These are phyloP conservation scores for Pachyrhynchus sulphureomaculatus DNA, from an alignment of 1,140 invertebrate species.

Conservation along the genomic window DNA sequence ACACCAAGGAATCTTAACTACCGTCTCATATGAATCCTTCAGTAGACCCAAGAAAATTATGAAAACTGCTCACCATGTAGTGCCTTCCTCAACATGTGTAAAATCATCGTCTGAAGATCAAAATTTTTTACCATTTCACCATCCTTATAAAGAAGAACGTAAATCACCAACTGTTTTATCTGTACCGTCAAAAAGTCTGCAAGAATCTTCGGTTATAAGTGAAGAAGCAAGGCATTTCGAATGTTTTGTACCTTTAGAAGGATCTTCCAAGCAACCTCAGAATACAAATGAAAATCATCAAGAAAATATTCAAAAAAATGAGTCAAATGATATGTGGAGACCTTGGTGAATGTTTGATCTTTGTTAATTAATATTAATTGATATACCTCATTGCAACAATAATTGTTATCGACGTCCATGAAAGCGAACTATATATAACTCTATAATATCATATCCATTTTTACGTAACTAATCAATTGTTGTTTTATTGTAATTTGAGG, in stretches of 20 bases:
- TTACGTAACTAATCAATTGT: too few species aligned
- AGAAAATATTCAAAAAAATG: conserved; percentile 6
- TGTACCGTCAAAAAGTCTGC: neutral
- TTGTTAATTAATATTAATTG: too few species aligned
- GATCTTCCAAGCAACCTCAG: neutral
- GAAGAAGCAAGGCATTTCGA: neutral
- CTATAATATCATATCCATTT: too few species aligned
- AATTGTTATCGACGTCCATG: too few species aligned
- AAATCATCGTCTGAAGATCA: neutral
- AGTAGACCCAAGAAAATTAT: conserved; percentile 16
- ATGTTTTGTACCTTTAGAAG: neutral
- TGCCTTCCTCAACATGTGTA: conserved; percentile 7
- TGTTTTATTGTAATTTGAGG: too few species aligned
- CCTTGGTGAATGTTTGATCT: conserved; percentile 46
- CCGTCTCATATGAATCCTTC: conserved; percentile 6
- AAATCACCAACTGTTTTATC: neutral
- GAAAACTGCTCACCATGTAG: conserved; percentile 12
- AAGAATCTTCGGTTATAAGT: neutral
- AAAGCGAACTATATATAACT: too few species aligned
- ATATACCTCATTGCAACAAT: too few species aligned
- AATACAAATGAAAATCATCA: neutral
- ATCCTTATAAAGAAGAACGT: neutral
- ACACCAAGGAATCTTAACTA: conserved; percentile 22
- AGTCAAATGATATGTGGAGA: conserved; percentile 43
- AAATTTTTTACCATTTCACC: neutral